Percentiles rank a stretch among this genome's conserved stretches.
phyloP scores from a whole-genome alignment of 35 echinoderm and acorn worm species.

The Heliocidaris erythrogramma region DNA sequence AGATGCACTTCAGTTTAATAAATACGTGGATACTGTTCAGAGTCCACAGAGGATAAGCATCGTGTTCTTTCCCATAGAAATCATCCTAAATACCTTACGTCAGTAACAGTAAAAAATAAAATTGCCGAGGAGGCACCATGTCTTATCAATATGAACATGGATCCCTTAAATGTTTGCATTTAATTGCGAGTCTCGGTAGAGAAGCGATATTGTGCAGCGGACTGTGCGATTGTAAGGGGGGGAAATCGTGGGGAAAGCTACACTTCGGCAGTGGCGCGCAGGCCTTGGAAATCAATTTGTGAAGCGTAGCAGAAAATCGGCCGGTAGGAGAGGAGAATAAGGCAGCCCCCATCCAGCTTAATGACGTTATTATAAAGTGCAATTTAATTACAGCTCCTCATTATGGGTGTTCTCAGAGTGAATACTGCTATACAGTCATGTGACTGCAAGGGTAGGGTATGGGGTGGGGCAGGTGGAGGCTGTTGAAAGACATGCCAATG shows the following conservation, averaged over 20 bases:
- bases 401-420: neutral
- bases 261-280: neutral
- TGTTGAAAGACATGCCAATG: conserved; percentile 7
- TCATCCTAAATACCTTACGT: no score
- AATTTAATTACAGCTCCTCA: conserved; percentile 33
- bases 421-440: neutral
- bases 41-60: no score
- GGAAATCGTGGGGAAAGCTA: neutral
- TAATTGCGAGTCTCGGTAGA: neutral
- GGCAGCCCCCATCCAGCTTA: neutral
- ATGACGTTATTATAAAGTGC: conserved; percentile 39
- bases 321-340: neutral
- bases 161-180: conserved; percentile 12
- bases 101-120: neutral
- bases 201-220: neutral
- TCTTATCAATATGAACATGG: conserved; percentile 10
- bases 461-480: neutral
- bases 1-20: no score
- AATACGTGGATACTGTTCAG: no score
- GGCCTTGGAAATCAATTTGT: conserved; percentile 30
- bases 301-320: conserved; percentile 23
- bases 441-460: neutral
- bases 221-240: neutral
- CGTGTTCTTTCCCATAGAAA: no score
- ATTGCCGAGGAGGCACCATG: neutral